Base-by-base conservation (phyloP, 2,888 invertebrate genomes). In the Mythimna lalbum region DNA sequence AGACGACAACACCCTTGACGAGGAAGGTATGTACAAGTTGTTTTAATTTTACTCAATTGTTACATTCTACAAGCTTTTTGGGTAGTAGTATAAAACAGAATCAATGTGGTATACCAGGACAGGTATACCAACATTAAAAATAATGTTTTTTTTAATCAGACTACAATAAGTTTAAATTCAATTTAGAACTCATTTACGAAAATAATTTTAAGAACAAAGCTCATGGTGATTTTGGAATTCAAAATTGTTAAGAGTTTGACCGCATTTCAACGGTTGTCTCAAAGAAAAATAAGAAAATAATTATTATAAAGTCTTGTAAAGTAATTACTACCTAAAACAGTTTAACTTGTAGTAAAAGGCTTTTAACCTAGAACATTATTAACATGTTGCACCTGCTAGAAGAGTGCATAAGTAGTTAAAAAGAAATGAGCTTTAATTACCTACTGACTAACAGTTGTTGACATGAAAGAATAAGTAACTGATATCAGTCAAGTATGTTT, bases 1-100 rank as follows among this genome's bases (percentile, higher is more conserved):
- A 84, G 95, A 96, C 50, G 95, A 95, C 47, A 95, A 95, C 83
- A 90, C 93, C 1, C 88, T 95, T 64, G 95, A 95, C 81, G 95
- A 95, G 77, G 96, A 96, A 95, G 96, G 96, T 96, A 84, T 73
- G 89, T 84, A 62, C 1, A 17, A 27, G 36, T 36, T 1, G 21
- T 36, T 64, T n/a, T 12, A 5, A 31, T 4, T 36, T 17, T 43
- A 23, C 19, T 53, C 1, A 60, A 60, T 60, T 43, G 6, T 43
- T 43, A 43, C 5, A 19, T 43, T 43, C 17, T 17, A 17, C 43
- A 17, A 43, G 17, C 6, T 43, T 19, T 17, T 43, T 17, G 17
- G 5, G 14, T 43, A 17, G 17, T 43, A 43, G 17, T 5, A 43
- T 17, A 43, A 14, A 5, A 43, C 19, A 33, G 4, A 2, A 17